phyloP scores from a whole-genome alignment of 1,140 invertebrate genomes.

The Brachionus rotundiformis region DNA sequence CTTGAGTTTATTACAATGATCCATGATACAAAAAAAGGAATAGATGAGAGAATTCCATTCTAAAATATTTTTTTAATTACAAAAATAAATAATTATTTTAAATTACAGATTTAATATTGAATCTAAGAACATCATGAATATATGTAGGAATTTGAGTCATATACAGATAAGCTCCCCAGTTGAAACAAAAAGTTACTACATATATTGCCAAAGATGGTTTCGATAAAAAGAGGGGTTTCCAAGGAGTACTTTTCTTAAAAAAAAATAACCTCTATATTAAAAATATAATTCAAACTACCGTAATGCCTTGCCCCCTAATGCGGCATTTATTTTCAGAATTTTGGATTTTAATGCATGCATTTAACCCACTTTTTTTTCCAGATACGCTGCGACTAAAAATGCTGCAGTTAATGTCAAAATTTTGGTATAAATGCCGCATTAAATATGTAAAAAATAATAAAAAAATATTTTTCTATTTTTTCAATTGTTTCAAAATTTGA shows the following conservation, averaged over 20 bases:
- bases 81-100: background rate
- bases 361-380: too few species aligned
- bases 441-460: too few species aligned
- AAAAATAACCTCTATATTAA: background rate
- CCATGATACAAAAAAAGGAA: slow-evolving; percentile 7
- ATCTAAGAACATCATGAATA: slow-evolving; percentile 62
- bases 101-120: slow-evolving; percentile 62
- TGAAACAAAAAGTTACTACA: background rate
- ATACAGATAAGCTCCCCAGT: slow-evolving; percentile 63
- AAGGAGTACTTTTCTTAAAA: slow-evolving; percentile 16
- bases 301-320: too few species aligned
- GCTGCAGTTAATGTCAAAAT: too few species aligned
- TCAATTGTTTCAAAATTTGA: too few species aligned
- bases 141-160: slow-evolving; percentile 63
- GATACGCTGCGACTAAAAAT: too few species aligned
- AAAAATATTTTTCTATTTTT: too few species aligned
- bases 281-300: too few species aligned
- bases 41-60: slow-evolving; percentile 38
- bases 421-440: too few species aligned
- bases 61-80: background rate
- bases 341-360: too few species aligned
- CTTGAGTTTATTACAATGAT: slow-evolving; percentile 15
- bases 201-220: slow-evolving; percentile 13
- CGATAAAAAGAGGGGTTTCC: slow-evolving; percentile 7
- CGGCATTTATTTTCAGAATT: too few species aligned